Evolutionary conservation across 1,140 invertebrate genomes (phyloP), one percentile per base, ranked within the genome.

Genomic region (Drosophila bocki): DNA sequence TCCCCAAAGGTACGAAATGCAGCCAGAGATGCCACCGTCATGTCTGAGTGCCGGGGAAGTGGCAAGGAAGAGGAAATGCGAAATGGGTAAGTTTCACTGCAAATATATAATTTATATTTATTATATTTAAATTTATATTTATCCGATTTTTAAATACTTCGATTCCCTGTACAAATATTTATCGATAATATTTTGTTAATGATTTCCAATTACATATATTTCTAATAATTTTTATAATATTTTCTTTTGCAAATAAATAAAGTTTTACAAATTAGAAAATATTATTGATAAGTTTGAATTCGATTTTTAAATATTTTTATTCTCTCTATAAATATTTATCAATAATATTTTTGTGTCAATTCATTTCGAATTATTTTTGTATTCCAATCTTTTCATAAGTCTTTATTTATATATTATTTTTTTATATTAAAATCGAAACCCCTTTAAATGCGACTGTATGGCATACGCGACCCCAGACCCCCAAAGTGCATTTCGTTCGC

Each of bases 401-500:
- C 7, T 29, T 29, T 29, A 29, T 29, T 29, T 6, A 29, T 1
- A 6, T 29, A 29, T 29, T 29, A 6, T 29, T 29, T 29, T 29
- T 29, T 29, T 29, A 29, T 29, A 6, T 29, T 6, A 29, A 29
- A 41, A 50, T 35, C 11, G 15, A 35, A 17, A 3, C 7, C 29
- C 22, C 63, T n/a, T 12, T 6, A 29, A 62, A 47, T 61, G 8
- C n/a, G 32, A 17, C 44, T 39, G 65, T 62, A 82, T 26, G 42
- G 65, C 63, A 44, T 35, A 56, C 33, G 60, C 74, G 35, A 70
- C 59, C 61, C 80, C 41, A 45, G 26, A 41, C 41, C 82, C 80
- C 81, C 51, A 80, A 84, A 83, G 77, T 83, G 77, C 70, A 82
- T 79, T 79, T 57, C 44, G 47, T 67, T 53, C 64, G 37, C 35